phyloP scores from a whole-genome alignment of 2,797 vertebrate species.

The Argentina silus region DNA sequence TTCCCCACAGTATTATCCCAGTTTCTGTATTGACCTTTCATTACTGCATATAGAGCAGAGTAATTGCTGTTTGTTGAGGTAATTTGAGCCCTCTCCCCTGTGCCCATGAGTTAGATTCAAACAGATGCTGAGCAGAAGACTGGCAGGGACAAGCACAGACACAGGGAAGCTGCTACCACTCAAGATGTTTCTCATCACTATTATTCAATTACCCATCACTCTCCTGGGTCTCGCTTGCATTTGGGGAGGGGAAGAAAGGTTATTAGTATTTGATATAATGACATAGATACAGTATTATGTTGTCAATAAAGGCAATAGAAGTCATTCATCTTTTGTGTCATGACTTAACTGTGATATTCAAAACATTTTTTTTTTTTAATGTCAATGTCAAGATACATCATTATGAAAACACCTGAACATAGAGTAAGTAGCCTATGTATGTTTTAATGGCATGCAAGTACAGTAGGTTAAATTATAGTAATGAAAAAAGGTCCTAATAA shows the following conservation, averaged over 20 bases:
- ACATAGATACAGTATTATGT: not conserved
- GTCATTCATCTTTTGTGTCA: not conserved
- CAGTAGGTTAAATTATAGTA: not conserved
- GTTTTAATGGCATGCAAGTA: not conserved
- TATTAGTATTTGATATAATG: slow-evolving; percentile 30
- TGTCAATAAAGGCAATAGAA: not conserved
- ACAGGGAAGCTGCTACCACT: slow-evolving; percentile 5
- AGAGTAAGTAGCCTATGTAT: not conserved
- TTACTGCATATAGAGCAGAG: not conserved
- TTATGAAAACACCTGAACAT: not conserved
- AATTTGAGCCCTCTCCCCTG: slow-evolving; percentile 17
- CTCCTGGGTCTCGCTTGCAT: slow-evolving; percentile 84
- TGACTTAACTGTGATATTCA: not conserved
- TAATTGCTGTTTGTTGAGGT: slow-evolving; percentile 16
- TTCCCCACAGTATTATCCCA: not conserved
- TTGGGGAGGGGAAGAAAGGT: slow-evolving; percentile 41
- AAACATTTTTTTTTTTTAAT: not conserved
- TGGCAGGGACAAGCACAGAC: slow-evolving; percentile 30
- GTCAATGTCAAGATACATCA: not conserved
- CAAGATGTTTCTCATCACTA: slow-evolving; percentile 29
- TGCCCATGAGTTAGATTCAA: slow-evolving; percentile 15
- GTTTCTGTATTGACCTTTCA: slow-evolving; percentile 18
- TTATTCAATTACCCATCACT: slow-evolving; percentile 82
- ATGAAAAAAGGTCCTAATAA: not conserved
- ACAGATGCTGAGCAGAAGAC: slow-evolving; percentile 3